Evolutionary conservation across 2,888 invertebrate genomes (phyloP), one percentile per base, ranked within the genome.

Genomic region (Chymomyza fuscimana): DNA sequence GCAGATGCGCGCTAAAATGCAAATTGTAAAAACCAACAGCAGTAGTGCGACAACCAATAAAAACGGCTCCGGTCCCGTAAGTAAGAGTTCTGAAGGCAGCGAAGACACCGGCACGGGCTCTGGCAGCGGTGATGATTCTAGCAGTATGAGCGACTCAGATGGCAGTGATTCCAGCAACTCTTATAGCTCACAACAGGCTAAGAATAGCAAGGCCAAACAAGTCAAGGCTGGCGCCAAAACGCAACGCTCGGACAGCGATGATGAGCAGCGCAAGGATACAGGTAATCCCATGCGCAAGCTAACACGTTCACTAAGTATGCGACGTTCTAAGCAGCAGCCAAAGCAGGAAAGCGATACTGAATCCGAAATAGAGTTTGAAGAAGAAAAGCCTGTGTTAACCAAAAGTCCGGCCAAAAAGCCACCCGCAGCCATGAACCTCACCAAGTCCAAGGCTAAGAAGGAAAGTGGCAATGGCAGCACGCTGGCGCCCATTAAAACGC

Each of bases 271-370:
- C 36, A 87, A 78, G 36, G 85, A 84, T 15, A 81, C 88, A 16
- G 82, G 77, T n/a, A 84, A 80, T 66, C 88, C 90, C 4, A 84
- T 94, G 0, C 92, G 95, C 22, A 96, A 96, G 85, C 90, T 94
- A 29, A 96, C 96, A 0, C 92, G 96, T 10, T 95, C 95, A 0
- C 92, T 95, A 0, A 95, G 94, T 62, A 94, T 95, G 5, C 92
- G 95, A 1, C 95, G 94, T 69, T 94, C 95, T 0, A 93, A 95
- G 71, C 93, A 94, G 81, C 93, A 94, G 0, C 92, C 94, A 0
- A 89, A 89, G 58, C 77, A 76, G 36, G 89, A 89, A n/a, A 90
- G 90, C 7, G 92, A 92, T 51, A 82, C 73, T 6, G 91, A 91
- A 56, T 80, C 89, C 1, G 90, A 91, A 51, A 93, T 89, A 0